Evolutionary conservation across 1,140 invertebrate species (phyloP).

Genomic region (Aethina tumida): DNA sequence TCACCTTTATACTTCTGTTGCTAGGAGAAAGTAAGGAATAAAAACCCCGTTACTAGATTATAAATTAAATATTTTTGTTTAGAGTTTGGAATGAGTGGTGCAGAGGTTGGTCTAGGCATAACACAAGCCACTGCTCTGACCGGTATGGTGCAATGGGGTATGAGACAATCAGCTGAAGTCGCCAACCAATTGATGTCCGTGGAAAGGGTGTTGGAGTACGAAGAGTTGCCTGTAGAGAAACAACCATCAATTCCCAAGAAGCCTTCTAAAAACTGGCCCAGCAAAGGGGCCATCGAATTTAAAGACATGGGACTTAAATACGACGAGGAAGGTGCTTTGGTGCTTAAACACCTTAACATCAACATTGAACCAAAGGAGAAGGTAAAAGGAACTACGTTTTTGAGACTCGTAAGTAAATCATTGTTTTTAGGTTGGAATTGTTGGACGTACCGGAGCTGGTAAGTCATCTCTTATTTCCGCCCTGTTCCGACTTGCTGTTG

Average conservation of each 20-base stretch:
- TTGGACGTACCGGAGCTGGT: conserved; percentile 59
- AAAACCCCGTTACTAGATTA: conserved; percentile 2
- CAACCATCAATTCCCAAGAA: conserved; percentile 30
- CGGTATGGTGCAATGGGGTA: conserved; percentile 50
- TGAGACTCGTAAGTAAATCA: too few species aligned
- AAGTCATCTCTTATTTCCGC: conserved; percentile 57
- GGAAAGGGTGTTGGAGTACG: conserved; percentile 22
- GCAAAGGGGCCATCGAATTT: conserved; percentile 38
- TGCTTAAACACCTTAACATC: conserved; percentile 48
- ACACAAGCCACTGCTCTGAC: conserved; percentile 46
- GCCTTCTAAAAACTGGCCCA: conserved; percentile 33
- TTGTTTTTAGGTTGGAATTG: conserved; percentile 45
- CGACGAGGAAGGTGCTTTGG: conserved; percentile 39
- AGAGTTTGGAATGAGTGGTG: conserved; percentile 2
- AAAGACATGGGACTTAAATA: conserved; percentile 44
- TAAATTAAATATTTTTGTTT: conserved; percentile 32
- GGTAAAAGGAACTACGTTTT: too few species aligned
- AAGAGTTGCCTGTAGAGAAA: conserved; percentile 32
- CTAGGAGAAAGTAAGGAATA: conserved; percentile 38
- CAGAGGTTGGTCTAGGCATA: conserved; percentile 46
- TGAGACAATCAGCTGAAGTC: conserved; percentile 47
- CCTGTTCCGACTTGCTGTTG: conserved; percentile 46
- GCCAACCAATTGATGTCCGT: conserved; percentile 16
- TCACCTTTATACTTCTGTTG: conserved; percentile 21
- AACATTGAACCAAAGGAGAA: conserved; percentile 59